Conservation (phyloP, 2,888 invertebrate species). For the Zaprionus bogoriensis region DNA sequence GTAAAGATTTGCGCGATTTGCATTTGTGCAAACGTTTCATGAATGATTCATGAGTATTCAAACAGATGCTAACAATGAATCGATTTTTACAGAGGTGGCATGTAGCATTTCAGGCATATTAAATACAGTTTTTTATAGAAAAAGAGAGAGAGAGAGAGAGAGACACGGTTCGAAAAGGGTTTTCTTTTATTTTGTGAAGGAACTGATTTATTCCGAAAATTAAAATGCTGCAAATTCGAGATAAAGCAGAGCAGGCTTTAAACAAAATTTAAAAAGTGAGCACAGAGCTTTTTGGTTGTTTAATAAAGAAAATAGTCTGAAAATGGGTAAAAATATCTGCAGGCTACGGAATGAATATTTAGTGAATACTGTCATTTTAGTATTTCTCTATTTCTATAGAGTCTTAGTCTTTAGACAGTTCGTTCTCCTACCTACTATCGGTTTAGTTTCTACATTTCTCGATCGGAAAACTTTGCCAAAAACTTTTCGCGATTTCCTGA, state of each 20-base stretch:
- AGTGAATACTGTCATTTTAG: no score
- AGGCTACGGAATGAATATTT: no score
- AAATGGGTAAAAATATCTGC: no score
- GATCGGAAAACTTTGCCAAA: background rate
- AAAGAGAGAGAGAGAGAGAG: background rate
- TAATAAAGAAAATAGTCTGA: no score
- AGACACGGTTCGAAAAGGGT: background rate
- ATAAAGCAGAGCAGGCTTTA: no score
- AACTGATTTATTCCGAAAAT: background rate
- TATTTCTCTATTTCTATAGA: no score
- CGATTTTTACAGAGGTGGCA: slow-evolving; percentile 34
- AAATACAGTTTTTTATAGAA: background rate
- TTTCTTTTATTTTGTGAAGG: background rate
- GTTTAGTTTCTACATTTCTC: no score
- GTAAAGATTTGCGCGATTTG: slow-evolving; percentile 72
- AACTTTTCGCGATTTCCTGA: background rate
- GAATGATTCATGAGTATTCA: slow-evolving; percentile 69
- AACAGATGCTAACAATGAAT: slow-evolving; percentile 67
- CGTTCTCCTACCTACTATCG: no score
- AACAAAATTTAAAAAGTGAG: no score
- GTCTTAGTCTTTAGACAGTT: no score
- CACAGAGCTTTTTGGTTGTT: no score
- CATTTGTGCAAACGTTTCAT: slow-evolving; percentile 74
- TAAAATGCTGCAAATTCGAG: background rate
- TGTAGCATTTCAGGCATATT: background rate